Evolutionary conservation across 2,797 vertebrate genomes (phyloP), one percentile per base, ranked within the genome.

Genomic region (Staurois parvus): DNA sequence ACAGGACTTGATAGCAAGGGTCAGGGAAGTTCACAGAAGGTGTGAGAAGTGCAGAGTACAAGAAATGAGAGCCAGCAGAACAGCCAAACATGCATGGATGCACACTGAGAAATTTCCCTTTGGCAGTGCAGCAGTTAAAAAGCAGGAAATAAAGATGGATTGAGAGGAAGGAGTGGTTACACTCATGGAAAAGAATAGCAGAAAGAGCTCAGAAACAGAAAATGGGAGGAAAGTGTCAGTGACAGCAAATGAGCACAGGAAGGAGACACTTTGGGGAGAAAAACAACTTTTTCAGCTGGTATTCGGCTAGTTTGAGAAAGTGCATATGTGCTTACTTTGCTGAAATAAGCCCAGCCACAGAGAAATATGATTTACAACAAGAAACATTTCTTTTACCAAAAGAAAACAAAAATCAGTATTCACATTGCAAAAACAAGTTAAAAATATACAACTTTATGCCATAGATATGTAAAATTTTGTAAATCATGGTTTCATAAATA

Each of bases 81-180:
- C 11, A 72, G 45, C 8, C 42, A 59, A 37, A 12, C 45, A 45
- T 4, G 30, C 68, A 26, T 37, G 48, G 48, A 56, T 48, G 32
- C 79, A 72, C 67, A 72, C 29, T 62, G 68, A 24, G 68, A 81
- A 28, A 81, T 68, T 72, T 72, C 68, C 79, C 48, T 62, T 40
- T 28, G 68, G 79, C 79, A 81, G n/a, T 4, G 67, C 42, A 72
- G 45, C 45, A 59, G 79, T 80, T 80, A 80, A 80, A 13, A 42
- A 37, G 52, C 69, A 82, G 80, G 80, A 82, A 73, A 73, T 74
- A 67, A 66, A 66, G 80, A 74, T 74, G 70, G 70, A 82, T 64
- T 48, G 80, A 66, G 62, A 83, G 59, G 56, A 66, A 83, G 72
- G 64, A 75, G 72, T 52, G 64, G 40, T 83, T 74, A 48, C 37